Evolutionary conservation across 2,797 vertebrate species (phyloP).

Genomic region (Arrhamphus sclerolepis): DNA sequence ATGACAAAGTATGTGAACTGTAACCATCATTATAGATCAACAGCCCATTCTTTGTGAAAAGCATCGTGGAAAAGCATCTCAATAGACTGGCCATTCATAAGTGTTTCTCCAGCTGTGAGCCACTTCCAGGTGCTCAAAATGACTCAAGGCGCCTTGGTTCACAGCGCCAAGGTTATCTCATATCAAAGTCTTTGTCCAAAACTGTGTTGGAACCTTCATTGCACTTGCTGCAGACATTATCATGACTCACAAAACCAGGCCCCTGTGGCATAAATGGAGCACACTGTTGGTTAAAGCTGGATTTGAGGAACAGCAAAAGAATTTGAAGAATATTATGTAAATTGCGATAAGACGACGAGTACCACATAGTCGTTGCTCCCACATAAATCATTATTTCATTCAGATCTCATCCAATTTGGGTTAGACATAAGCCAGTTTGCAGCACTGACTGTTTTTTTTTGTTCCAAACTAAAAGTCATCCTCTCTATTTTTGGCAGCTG

Average conservation of each 20-base stretch:
- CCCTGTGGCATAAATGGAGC: not conserved
- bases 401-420: not conserved
- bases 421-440: not conserved
- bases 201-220: constrained; percentile 10
- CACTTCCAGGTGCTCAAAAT: constrained; percentile 39
- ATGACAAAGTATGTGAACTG: not conserved
- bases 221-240: constrained; percentile 18
- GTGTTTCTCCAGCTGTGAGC: constrained; percentile 49
- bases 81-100: constrained; percentile 28
- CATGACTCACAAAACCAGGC: constrained; percentile 33
- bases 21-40: constrained; percentile 11
- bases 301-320: constrained; percentile 11
- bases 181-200: constrained; percentile 21
- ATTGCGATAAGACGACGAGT: not conserved
- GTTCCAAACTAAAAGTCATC: constrained; percentile 9
- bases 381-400: constrained; percentile 5
- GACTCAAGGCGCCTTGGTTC: constrained; percentile 33
- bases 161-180: constrained; percentile 8
- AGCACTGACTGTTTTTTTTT: constrained; percentile 1
- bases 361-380: not conserved
- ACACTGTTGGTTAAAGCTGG: constrained; percentile 10
- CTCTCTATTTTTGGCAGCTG: constrained; percentile 14
- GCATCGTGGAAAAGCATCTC: not conserved
- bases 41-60: constrained; percentile 22
- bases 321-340: constrained; percentile 10